Evolutionary conservation across 2,113 vertebrate genomes (phyloP).

Genomic region (Dryoscopus gambensis): DNA sequence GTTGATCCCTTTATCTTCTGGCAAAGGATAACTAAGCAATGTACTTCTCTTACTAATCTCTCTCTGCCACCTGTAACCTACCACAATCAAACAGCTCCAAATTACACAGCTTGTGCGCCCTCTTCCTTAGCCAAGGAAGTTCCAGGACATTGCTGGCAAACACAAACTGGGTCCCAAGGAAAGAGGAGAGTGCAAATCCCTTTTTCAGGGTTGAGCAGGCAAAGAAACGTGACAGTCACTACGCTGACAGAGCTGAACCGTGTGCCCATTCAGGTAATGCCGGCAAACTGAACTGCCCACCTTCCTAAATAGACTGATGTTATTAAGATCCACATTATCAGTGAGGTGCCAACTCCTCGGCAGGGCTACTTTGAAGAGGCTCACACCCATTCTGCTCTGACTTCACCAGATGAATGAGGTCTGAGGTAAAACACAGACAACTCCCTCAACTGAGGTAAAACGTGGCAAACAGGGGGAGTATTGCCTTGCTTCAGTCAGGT

Average conservation of each 20-base stretch:
- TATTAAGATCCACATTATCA: background rate
- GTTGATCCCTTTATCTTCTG: background rate
- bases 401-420: background rate
- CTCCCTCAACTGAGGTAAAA: background rate
- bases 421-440: background rate
- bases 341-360: rapidly evolving
- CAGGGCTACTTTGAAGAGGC: background rate
- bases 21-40: background rate
- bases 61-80: background rate
- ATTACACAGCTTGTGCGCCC: background rate
- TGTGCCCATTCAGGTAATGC: rapidly evolving
- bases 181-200: background rate
- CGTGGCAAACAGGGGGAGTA: background rate
- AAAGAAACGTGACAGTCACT: background rate
- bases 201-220: background rate
- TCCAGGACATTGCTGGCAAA: background rate
- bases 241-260: rapidly evolving
- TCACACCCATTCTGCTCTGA: background rate
- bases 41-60: background rate
- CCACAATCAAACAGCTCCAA: background rate
- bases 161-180: background rate
- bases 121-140: background rate
- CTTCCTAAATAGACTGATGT: background rate
- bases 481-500: background rate
- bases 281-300: background rate